phyloP scores from a whole-genome alignment of 2,888 invertebrate species.

The Torymus tubicola region DNA sequence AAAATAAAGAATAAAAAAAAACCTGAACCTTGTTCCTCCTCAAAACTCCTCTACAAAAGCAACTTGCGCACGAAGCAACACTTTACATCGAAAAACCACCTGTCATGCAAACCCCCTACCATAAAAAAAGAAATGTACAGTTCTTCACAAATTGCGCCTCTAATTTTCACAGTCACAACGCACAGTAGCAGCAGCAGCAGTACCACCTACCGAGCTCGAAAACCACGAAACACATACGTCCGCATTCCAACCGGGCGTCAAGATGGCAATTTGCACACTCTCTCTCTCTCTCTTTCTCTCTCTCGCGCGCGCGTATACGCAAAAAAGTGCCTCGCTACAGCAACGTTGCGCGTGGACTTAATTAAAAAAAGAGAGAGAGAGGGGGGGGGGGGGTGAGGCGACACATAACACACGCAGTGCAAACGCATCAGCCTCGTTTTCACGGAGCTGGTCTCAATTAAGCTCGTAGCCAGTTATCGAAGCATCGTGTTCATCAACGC shows the following conservation, averaged over 20 bases:
- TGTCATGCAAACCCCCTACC: no score
- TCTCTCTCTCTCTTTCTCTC: neutral
- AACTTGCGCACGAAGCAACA: no score
- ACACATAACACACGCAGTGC: conserved; percentile 1
- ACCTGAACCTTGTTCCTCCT: no score
- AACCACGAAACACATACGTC: no score
- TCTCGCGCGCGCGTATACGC: neutral
- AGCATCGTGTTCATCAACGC: conserved; percentile 53
- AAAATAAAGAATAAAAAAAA: no score
- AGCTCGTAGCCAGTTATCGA: conserved; percentile 45
- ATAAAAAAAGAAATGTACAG: neutral
- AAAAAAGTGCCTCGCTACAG: conserved; percentile 29
- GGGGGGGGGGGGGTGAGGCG: neutral
- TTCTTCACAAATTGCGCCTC: no score
- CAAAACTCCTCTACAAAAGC: no score
- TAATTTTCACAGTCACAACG: no score
- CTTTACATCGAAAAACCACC: no score
- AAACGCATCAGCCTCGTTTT: conserved; percentile 37
- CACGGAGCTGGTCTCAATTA: conserved; percentile 43
- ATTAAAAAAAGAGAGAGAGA: conserved; percentile 43
- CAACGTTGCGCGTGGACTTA: conserved; percentile 27
- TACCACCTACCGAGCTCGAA: no score
- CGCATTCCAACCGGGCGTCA: neutral
- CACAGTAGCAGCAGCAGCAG: no score
- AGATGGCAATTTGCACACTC: neutral